Evolutionary conservation across 2,113 vertebrate species (phyloP).

Genomic region (Neopipo cinnamomea): DNA sequence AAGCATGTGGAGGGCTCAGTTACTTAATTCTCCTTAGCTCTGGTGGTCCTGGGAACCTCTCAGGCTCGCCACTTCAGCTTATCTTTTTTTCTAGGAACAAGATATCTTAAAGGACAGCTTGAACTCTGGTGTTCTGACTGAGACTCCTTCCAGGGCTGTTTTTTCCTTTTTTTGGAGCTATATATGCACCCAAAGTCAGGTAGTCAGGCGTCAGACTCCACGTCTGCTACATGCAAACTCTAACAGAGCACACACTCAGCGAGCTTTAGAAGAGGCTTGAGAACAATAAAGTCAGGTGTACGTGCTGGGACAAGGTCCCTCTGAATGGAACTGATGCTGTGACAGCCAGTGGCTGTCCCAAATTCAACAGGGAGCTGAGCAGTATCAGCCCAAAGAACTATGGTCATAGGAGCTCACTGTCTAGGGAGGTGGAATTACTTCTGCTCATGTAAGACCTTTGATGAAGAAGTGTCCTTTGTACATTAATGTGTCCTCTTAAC

Average conservation of each 20-base stretch:
- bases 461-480: not conserved
- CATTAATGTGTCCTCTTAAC: not conserved
- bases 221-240: not conserved
- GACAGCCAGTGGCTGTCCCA: not conserved
- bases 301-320: not conserved
- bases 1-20: not conserved
- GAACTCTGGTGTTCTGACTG: not conserved
- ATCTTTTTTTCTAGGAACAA: not conserved
- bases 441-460: not conserved
- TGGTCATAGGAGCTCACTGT: not conserved
- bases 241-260: not conserved
- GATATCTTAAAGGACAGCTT: not conserved
- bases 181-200: not conserved
- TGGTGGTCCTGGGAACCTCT: not conserved
- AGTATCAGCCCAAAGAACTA: not conserved
- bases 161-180: not conserved
- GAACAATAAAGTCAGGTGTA: not conserved
- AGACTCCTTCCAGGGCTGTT: not conserved
- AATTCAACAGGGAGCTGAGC: not conserved
- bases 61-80: not conserved
- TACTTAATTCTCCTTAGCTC: not conserved
- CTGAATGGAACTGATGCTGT: fast-evolving
- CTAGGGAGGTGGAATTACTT: not conserved
- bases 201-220: not conserved
- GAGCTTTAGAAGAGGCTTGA: not conserved